Percentiles rank a stretch among this genome's conserved stretches.
Conservation (phyloP, 2,797 vertebrate genomes). For the Numenius phaeopus region DNA sequence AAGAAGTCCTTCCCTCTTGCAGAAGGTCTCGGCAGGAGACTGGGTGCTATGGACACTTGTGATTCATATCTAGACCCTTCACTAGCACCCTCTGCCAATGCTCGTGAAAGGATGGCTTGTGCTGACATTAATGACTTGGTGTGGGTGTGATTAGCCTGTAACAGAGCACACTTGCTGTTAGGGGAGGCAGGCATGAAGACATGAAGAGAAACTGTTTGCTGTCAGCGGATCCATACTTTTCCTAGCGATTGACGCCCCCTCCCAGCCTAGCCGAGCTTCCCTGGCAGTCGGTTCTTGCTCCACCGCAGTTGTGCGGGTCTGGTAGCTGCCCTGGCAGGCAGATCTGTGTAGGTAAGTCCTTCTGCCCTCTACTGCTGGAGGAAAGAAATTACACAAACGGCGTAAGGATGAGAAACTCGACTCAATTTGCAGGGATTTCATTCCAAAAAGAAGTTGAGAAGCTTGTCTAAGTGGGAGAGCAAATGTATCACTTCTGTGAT, state of each 20-base stretch:
- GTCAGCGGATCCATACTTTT: background rate
- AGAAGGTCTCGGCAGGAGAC: background rate
- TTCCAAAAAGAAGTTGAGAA: background rate
- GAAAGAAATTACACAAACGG: background rate
- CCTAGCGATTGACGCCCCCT: too few relatives aligned
- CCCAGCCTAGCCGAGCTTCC: background rate
- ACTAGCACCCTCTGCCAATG: background rate
- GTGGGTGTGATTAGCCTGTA: background rate
- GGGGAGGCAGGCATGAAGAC: background rate
- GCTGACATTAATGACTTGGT: background rate
- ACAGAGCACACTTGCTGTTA: background rate
- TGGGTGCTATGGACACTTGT: background rate
- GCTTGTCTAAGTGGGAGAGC: background rate
- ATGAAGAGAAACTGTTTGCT: background rate
- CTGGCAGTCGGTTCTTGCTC: background rate
- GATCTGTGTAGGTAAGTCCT: background rate
- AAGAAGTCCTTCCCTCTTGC: background rate
- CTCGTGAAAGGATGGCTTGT: background rate
- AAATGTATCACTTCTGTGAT: background rate
- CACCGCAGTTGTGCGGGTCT: fast-evolving
- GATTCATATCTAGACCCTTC: background rate
- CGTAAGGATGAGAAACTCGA: background rate
- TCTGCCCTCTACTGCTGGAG: background rate
- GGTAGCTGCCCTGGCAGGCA: background rate
- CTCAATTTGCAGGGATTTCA: background rate